phyloP scores from a whole-genome alignment of 2,113 vertebrate genomes.

The Oncorhynchus nerka region DNA sequence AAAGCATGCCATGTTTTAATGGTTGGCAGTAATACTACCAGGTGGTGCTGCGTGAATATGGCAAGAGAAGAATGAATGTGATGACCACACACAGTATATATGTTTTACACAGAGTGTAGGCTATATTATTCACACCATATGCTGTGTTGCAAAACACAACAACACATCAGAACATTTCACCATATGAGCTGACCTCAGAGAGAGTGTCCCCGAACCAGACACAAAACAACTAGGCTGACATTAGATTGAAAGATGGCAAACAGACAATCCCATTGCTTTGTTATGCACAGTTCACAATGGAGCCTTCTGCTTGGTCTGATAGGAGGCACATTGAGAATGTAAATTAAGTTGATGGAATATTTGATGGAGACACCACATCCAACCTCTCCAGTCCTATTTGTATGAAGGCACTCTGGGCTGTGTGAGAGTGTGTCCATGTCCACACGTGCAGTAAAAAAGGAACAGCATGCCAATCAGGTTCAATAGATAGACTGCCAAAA shows the following conservation, averaged over 20 bases:
- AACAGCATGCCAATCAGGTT: conserved; percentile 43
- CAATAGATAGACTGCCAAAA: conserved; percentile 34
- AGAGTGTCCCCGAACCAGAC: not conserved
- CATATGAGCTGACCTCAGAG: not conserved
- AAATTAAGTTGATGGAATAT: conserved; percentile 1
- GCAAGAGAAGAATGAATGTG: conserved; percentile 33
- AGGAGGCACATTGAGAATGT: not conserved
- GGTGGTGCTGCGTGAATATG: conserved; percentile 21
- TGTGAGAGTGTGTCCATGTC: not conserved
- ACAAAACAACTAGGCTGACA: not conserved
- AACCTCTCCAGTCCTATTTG: conserved; percentile 2
- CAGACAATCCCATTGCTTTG: conserved; percentile 2
- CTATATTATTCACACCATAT: not conserved
- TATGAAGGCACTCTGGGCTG: too few species aligned
- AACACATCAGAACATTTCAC: not conserved
- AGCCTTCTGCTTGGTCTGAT: conserved; percentile 9
- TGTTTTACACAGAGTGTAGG: not conserved
- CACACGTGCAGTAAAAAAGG: conserved; percentile 16
- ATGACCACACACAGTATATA: not conserved
- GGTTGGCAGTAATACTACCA: conserved; percentile 31
- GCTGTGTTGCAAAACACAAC: not conserved
- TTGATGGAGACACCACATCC: not conserved
- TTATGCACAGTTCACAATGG: conserved; percentile 10
- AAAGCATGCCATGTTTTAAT: conserved; percentile 51
- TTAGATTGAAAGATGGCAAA: conserved; percentile 3